Evolutionary conservation across 2,797 vertebrate genomes (phyloP), one percentile per base, ranked within the genome.

Genomic region (Etheostoma perlongum): DNA sequence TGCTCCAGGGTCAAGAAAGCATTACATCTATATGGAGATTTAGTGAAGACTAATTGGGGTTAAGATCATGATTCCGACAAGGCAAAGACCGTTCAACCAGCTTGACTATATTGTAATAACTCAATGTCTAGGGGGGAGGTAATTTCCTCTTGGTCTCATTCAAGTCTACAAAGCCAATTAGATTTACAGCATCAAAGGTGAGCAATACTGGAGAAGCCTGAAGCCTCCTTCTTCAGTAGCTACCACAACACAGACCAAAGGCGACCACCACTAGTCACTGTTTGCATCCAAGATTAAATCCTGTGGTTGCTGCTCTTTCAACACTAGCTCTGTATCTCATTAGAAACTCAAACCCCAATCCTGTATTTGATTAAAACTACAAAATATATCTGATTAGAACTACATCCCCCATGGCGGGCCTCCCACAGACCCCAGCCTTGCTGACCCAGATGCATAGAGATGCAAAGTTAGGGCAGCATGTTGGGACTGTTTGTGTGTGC

Each of bases 301-400:
- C 59, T 36, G 61, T 88, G 82, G 72, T 81, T 46, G 16, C 69
- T 10, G 52, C 33, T 86, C 72, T 89, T 88, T 90, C 83, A 86
- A 77, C 85, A 68, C 71, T 18, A 55, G 57, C 64, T 87, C 92
- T 93, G 92, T 66, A 2, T 92, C 81, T 84, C 69, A 84, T 92
- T 93, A 91, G 79, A 87, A 53, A 71, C 77, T 84, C 67, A 82
- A 88, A 71, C 69, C 72, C 61, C 5, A 51, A 79, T 87, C 71
- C 91, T 93, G 89, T 72, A 80, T 89, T 85, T 81, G 79, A 91
- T 91, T 92, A 90, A 90, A 90, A 91, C 83, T 85, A 92, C 86
- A 87, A 91, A 92, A 93, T 88, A 75, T 75, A 88, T 89, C 81
- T 85, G 87, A 92, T 93, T 92, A 86, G 84, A 86, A 89, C 82